These are phyloP conservation scores for Ricordea florida DNA, from an alignment of 92 coral and sea anemone genomes.

Conservation along the genomic window DNA sequence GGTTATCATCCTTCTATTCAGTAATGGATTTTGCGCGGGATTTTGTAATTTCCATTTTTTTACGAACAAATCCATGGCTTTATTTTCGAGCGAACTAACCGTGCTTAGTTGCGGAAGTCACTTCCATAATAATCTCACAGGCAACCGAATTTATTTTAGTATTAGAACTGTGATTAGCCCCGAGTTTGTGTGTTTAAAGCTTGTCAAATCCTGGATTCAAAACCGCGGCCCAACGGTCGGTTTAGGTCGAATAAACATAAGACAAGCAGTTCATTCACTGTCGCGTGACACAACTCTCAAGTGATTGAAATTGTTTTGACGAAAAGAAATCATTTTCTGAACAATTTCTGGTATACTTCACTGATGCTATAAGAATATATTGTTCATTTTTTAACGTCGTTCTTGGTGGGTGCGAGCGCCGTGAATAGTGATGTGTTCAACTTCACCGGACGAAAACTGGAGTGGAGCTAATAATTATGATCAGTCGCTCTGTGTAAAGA, in stretches of 20 bases:
- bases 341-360: no score
- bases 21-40: constrained; percentile 16
- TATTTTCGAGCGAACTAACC: background rate
- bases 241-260: constrained; percentile 29
- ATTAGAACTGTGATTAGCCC: background rate
- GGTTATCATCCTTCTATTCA: background rate
- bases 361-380: no score
- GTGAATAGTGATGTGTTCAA: no score
- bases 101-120: constrained; percentile 6
- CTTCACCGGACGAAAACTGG: no score
- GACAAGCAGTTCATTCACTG: background rate
- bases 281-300: constrained; percentile 35
- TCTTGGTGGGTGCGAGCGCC: no score
- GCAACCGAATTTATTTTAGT: background rate
- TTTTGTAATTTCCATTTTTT: background rate
- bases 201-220: background rate
- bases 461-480: no score
- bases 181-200: background rate
- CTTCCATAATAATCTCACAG: background rate
- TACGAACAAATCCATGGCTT: background rate
- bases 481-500: no score
- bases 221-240: background rate
- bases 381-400: no score
- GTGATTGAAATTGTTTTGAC: background rate
- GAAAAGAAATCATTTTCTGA: background rate